phyloP scores from a whole-genome alignment of 2,113 vertebrate species.

The Tachycineta bicolor region DNA sequence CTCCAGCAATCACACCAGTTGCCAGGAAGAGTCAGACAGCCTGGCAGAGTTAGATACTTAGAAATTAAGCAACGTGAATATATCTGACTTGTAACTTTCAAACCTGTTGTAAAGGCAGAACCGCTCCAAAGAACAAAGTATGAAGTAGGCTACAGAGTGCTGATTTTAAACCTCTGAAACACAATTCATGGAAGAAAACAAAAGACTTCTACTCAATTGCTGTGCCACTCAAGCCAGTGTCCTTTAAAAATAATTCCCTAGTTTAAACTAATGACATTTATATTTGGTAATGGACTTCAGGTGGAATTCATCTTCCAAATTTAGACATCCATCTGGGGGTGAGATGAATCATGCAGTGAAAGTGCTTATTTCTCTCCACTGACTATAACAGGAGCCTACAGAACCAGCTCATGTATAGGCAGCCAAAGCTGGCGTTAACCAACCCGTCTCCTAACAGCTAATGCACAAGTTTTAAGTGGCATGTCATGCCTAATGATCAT shows the following conservation, averaged over 20 bases:
- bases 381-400: constrained; percentile 28
- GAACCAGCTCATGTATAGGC: not conserved
- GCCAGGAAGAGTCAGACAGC: not conserved
- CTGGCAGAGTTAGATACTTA: not conserved
- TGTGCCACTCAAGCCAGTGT: not conserved
- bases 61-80: not conserved
- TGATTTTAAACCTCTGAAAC: not conserved
- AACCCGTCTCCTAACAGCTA: not conserved
- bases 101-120: not conserved
- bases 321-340: constrained; percentile 48
- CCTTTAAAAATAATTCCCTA: not conserved
- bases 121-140: not conserved
- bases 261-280: constrained; percentile 44
- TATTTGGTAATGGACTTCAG: constrained; percentile 44
- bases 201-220: not conserved
- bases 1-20: not conserved
- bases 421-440: not conserved
- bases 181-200: not conserved
- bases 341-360: constrained; percentile 55
- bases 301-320: constrained; percentile 59
- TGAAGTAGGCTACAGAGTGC: not conserved
- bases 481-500: not conserved
- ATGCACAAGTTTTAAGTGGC: not conserved
- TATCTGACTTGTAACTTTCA: not conserved
- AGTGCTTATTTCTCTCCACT: constrained; percentile 41